Evolutionary conservation across 2,113 vertebrate genomes (phyloP).

Genomic region (Uropsilus gracilis): DNA sequence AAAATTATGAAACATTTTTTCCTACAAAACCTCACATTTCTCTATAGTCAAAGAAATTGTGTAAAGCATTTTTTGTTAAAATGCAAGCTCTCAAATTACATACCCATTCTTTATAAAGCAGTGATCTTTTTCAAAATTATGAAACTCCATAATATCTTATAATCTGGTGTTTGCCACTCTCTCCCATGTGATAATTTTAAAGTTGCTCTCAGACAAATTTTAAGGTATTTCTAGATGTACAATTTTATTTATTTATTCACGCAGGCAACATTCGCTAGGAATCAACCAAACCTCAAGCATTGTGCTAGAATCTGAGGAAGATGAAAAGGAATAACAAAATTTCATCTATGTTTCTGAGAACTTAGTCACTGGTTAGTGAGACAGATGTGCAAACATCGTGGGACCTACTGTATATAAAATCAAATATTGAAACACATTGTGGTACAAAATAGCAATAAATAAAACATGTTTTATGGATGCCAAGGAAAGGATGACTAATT

Average conservation of each 20-base stretch:
- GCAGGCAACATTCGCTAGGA: neutral
- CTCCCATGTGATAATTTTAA: neutral
- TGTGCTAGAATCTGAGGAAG: neutral
- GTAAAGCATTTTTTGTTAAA: neutral
- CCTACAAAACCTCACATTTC: neutral
- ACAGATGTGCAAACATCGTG: neutral
- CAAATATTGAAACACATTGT: slow-evolving; percentile 17
- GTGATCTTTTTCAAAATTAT: neutral
- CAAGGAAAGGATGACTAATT: neutral
- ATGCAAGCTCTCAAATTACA: neutral
- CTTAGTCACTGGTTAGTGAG: neutral
- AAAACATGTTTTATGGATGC: neutral
- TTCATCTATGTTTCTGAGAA: neutral
- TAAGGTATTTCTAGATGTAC: neutral
- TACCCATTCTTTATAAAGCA: neutral
- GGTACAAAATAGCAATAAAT: neutral
- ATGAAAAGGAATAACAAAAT: slow-evolving; percentile 6
- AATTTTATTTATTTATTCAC: neutral
- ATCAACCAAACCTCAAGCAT: neutral
- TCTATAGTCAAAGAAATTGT: neutral
- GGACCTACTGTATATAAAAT: neutral
- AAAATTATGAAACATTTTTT: slow-evolving; percentile 33
- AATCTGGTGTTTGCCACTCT: neutral
- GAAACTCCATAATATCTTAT: neutral
- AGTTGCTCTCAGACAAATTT: neutral